phyloP scores from a whole-genome alignment of 2,888 invertebrate species.

The Caenorhabditis wallacei region DNA sequence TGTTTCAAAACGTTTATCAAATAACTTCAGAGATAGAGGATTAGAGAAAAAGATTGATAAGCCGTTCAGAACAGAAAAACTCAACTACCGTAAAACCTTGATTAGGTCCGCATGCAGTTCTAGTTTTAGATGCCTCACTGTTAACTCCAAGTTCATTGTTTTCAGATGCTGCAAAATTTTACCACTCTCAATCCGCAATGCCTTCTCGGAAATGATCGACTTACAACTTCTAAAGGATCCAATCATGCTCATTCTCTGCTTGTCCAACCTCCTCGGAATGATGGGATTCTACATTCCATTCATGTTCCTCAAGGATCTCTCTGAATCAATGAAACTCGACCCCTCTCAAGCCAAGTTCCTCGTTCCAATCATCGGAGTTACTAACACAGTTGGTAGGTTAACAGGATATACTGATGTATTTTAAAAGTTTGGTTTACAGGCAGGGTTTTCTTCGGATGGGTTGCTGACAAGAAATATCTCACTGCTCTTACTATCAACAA shows the following conservation, averaged over 20 bases:
- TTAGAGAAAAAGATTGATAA: background rate
- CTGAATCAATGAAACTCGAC: conserved; percentile 67
- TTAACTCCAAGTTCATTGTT: background rate
- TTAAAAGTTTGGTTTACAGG: conserved; percentile 54
- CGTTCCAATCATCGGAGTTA: conserved; percentile 85
- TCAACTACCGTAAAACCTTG: no score
- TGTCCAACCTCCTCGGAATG: conserved; percentile 96
- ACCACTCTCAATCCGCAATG: conserved; percentile 79
- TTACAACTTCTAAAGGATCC: conserved; percentile 86
- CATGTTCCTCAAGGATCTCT: conserved; percentile 86
- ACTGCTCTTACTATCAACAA: conserved; percentile 94
- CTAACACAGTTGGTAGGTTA: conserved; percentile 88
- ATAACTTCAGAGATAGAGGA: background rate
- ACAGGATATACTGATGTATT: background rate
- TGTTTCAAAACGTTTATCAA: conserved; percentile 14
- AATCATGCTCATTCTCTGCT: conserved; percentile 91
- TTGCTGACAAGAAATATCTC: conserved; percentile 81
- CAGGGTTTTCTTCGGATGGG: conserved; percentile 89
- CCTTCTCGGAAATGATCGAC: conserved; percentile 82
- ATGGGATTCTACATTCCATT: conserved; percentile 96
- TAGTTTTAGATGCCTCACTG: no score
- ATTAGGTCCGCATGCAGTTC: no score
- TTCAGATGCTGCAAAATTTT: conserved; percentile 76
- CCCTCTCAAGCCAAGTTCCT: conserved; percentile 73
- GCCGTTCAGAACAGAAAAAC: no score